phyloP scores from a whole-genome alignment of 1,140 invertebrate species.

The Orchestia grillus region DNA sequence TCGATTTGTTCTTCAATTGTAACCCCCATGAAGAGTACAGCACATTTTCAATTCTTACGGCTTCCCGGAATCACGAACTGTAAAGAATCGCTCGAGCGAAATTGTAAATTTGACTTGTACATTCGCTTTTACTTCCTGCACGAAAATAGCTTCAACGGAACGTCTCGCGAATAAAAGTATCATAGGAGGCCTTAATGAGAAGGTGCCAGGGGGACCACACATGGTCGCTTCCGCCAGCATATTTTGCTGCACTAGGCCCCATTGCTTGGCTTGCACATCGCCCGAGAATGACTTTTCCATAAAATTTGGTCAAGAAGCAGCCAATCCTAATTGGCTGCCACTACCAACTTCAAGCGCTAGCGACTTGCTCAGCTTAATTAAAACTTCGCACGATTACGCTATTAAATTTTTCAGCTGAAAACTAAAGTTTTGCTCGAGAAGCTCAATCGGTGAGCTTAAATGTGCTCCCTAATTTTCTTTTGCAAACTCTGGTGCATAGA shows the following conservation, averaged over 20 bases:
- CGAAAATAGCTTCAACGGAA: background rate
- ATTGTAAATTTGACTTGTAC: too few species aligned
- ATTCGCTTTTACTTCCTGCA: too few species aligned
- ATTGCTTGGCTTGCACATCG: background rate
- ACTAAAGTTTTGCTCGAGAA: conserved; percentile 22
- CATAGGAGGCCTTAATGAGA: background rate
- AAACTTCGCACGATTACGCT: conserved; percentile 12
- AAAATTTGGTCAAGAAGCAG: background rate
- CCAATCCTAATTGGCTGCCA: conserved; percentile 45
- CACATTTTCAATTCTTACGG: background rate
- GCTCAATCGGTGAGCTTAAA: background rate
- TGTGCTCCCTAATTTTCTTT: background rate
- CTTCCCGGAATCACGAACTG: background rate
- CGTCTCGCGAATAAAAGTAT: background rate
- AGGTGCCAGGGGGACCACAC: too few species aligned
- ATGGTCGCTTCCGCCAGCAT: background rate
- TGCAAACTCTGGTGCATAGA: background rate
- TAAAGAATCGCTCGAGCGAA: background rate
- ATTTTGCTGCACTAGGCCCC: background rate
- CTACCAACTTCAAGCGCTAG: background rate
- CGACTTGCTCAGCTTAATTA: conserved; percentile 39
- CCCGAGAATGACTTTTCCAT: conserved; percentile 14
- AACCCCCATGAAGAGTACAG: background rate
- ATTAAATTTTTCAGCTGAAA: conserved; percentile 40
- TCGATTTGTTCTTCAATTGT: background rate